A percentile compares a stretch with the other conserved stretches of the same genome.
Evolutionary conservation across 1,140 invertebrate genomes (phyloP).

Genomic region (Phenacoccus solenopsis): DNA sequence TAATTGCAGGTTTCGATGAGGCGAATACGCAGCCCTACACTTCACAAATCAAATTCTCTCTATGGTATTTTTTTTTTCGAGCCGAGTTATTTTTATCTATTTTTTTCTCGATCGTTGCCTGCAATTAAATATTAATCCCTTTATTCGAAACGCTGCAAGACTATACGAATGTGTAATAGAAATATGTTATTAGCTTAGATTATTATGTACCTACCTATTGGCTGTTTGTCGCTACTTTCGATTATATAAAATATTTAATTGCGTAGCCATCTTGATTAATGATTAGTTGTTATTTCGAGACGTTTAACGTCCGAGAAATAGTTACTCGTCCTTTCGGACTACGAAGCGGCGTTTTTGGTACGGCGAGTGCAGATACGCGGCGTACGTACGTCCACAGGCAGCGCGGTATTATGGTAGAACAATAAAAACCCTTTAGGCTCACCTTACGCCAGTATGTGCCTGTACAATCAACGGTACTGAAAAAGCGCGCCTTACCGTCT

Average conservation of each 20-base stretch:
- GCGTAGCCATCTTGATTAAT: not conserved
- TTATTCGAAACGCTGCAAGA: not conserved
- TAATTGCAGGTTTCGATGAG: not conserved
- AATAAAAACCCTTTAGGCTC: not conserved
- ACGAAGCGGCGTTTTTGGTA: no score
- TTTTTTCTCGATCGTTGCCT: not conserved
- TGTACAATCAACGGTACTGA: no score
- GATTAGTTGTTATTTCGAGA: not conserved
- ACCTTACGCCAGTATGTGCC: not conserved
- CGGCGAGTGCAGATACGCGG: not conserved
- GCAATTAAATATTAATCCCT: not conserved
- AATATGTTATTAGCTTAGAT: not conserved
- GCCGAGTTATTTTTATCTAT: not conserved
- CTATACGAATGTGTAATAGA: not conserved
- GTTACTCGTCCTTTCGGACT: no score
- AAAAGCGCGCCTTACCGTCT: not conserved
- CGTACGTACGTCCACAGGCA: not conserved
- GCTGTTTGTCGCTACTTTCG: conserved; percentile 1
- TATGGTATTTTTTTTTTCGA: not conserved
- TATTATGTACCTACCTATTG: conserved; percentile 2
- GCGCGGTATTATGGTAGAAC: not conserved
- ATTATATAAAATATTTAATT: conserved; percentile 4
- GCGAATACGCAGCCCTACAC: not conserved
- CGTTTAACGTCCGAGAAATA: not conserved
- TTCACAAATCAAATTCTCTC: not conserved